Evolutionary conservation across 2,113 vertebrate genomes (phyloP).

Genomic region (Entelurus aequoreus): DNA sequence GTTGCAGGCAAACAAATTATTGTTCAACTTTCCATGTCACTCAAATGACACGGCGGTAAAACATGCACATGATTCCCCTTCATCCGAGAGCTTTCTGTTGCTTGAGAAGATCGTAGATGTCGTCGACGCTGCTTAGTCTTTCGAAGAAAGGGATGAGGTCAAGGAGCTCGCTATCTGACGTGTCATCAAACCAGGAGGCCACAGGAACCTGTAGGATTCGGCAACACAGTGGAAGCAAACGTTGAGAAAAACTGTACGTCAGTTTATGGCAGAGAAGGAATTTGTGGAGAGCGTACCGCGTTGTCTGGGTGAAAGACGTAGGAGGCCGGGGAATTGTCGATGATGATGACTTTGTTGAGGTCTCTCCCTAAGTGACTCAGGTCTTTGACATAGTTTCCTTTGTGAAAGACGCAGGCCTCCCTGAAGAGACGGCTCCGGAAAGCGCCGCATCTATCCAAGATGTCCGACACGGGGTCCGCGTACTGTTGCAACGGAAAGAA

Average conservation of each 20-base stretch:
- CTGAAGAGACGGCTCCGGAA: constrained; percentile 90
- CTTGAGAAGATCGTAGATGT: constrained; percentile 87
- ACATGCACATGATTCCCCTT: constrained; percentile 31
- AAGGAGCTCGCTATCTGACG: constrained; percentile 90
- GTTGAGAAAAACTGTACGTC: background rate
- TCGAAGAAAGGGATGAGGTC: constrained; percentile 97
- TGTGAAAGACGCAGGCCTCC: constrained; percentile 94
- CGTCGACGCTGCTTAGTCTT: constrained; percentile 88
- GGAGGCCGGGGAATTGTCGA: constrained; percentile 95
- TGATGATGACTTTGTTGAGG: constrained; percentile 88
- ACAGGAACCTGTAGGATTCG: constrained; percentile 82
- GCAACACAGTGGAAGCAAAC: background rate
- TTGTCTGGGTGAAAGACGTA: constrained; percentile 97
- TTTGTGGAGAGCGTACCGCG: constrained; percentile 71
- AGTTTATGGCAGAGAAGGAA: background rate
- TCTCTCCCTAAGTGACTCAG: constrained; percentile 91
- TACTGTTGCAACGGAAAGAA: constrained; percentile 69
- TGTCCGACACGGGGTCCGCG: constrained; percentile 89
- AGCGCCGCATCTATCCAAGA: constrained; percentile 92
- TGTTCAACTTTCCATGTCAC: constrained; percentile 63
- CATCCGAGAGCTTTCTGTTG: constrained; percentile 75
- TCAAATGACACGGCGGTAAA: constrained; percentile 60
- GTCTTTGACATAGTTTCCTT: constrained; percentile 95
- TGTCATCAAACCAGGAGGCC: constrained; percentile 96
- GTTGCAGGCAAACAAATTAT: constrained; percentile 49